A percentile compares a stretch with the other conserved stretches of the same genome.
These are phyloP conservation scores for Cathartes aura DNA, from an alignment of 2,113 vertebrate species.

Conservation along the genomic window DNA sequence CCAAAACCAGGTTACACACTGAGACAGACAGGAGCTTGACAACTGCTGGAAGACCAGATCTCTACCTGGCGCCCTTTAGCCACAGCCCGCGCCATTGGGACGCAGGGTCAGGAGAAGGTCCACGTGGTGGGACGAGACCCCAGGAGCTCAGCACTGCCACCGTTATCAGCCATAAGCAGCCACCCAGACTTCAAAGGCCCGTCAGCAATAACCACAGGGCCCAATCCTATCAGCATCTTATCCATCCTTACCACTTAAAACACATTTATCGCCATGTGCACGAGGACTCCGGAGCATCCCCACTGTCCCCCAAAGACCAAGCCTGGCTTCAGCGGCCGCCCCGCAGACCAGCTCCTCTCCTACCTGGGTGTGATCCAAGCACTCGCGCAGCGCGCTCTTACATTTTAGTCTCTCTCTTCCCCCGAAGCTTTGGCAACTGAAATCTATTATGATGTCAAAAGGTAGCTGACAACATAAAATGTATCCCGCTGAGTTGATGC, in stretches of 20 bases:
- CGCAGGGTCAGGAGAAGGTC: background rate
- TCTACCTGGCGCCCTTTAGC: background rate
- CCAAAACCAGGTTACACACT: background rate
- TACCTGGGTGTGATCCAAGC: constrained; percentile 53
- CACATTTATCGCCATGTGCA: background rate
- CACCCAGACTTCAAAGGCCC: background rate
- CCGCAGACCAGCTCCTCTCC: background rate
- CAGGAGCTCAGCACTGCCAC: background rate
- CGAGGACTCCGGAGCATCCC: background rate
- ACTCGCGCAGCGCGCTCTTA: background rate
- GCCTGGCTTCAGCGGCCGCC: background rate
- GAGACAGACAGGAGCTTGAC: background rate
- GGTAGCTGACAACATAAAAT: constrained; percentile 80
- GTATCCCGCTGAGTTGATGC: constrained; percentile 75
- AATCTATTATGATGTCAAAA: constrained; percentile 84
- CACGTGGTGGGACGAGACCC: background rate
- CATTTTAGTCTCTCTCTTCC: constrained; percentile 54
- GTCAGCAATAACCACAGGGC: rapidly evolving
- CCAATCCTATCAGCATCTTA: background rate
- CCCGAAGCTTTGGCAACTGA: constrained; percentile 74
- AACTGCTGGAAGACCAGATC: background rate
- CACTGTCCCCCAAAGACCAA: background rate
- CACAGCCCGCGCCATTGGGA: background rate
- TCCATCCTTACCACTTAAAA: background rate
- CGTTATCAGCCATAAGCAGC: background rate